Percentiles rank a stretch among this genome's conserved stretches.
These are phyloP conservation scores for Sebastes itinus DNA, from an alignment of 2,797 vertebrate genomes.

Conservation along the genomic window DNA sequence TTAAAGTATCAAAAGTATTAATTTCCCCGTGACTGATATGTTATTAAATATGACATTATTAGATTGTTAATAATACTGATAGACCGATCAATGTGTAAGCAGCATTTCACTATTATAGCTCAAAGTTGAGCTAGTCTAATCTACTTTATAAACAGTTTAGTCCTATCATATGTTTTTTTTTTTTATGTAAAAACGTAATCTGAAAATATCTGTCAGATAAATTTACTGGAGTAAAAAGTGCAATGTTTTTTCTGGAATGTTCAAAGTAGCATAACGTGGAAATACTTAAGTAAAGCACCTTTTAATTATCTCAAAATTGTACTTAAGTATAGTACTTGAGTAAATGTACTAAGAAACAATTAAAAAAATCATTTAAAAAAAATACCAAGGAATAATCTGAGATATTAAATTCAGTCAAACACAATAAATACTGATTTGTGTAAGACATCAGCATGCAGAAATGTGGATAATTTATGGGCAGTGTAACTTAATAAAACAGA, in stretches of 20 bases:
- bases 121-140: no score
- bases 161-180: neutral
- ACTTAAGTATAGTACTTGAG: no score
- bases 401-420: neutral
- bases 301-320: neutral
- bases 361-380: neutral
- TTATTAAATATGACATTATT: no score
- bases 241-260: no score
- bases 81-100: no score
- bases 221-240: neutral
- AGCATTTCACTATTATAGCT: no score
- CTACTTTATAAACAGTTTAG: neutral
- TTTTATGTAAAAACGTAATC: neutral
- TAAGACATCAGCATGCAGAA: neutral
- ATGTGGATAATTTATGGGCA: neutral
- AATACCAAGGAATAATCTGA: no score
- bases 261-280: neutral
- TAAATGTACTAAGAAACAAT: neutral
- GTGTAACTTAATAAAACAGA: neutral
- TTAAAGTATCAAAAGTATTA: neutral
- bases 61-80: no score
- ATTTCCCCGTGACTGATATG: no score
- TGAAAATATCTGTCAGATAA: neutral
- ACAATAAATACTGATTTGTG: neutral
- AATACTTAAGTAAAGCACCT: no score